These are phyloP conservation scores for Conistra vaccinii DNA, from an alignment of 2,888 invertebrate genomes.

Conservation along the genomic window DNA sequence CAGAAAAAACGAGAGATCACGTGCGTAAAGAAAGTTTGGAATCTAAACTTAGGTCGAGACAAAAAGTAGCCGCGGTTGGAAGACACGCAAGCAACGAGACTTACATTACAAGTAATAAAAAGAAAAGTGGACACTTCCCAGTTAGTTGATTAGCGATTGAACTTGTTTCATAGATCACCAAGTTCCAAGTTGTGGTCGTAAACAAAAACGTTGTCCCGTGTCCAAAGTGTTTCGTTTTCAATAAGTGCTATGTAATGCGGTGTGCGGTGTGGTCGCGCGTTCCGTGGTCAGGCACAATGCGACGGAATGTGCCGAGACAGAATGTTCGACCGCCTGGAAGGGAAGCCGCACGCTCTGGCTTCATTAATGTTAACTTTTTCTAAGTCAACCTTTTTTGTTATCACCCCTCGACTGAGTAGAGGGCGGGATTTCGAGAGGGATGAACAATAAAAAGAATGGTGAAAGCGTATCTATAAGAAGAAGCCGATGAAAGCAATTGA, in stretches of 20 bases:
- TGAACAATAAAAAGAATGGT: slow-evolving; percentile 2
- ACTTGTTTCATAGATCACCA: slow-evolving; percentile 70
- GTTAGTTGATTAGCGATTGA: slow-evolving; percentile 55
- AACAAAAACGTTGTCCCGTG: slow-evolving; percentile 74
- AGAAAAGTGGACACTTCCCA: slow-evolving; percentile 49
- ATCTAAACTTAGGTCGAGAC: slow-evolving; percentile 32
- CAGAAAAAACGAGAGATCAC: slow-evolving; percentile 26
- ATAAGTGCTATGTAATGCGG: slow-evolving; percentile 76
- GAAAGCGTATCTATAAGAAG: neutral
- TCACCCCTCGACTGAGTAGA: slow-evolving; percentile 7
- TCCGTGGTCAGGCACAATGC: slow-evolving; percentile 75
- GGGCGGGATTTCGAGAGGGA: slow-evolving; percentile 8
- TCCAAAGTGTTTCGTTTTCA: slow-evolving; percentile 75
- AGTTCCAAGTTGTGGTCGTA: slow-evolving; percentile 49
- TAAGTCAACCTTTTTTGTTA: slow-evolving; percentile 34
- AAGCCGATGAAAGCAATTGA: neutral
- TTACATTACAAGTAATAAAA: slow-evolving; percentile 48
- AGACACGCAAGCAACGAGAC: slow-evolving; percentile 42
- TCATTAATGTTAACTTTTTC: slow-evolving; percentile 55
- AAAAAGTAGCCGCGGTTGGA: slow-evolving; percentile 38
- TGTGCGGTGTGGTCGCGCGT: slow-evolving; percentile 73
- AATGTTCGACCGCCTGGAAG: slow-evolving; percentile 77
- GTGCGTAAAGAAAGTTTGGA: slow-evolving; percentile 39
- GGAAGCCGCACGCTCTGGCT: slow-evolving; percentile 60
- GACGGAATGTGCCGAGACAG: slow-evolving; percentile 78